Percentiles rank a stretch among this genome's conserved stretches.
Evolutionary conservation across 2,888 invertebrate species (phyloP).

Genomic region (Apamea anceps): DNA sequence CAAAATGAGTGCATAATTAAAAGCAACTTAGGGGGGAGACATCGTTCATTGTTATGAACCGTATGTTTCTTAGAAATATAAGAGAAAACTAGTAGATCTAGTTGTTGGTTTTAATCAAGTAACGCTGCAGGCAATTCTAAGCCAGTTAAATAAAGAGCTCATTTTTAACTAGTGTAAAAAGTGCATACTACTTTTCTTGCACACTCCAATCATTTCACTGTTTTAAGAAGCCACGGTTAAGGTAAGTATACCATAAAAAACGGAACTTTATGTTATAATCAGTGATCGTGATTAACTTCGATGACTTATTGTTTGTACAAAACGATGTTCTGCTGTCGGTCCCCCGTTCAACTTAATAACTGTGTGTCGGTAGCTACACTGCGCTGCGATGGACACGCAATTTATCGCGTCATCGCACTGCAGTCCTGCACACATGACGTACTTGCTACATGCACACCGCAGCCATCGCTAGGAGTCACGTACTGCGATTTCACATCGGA

Average conservation of each 20-base stretch:
- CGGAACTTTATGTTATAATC: background rate
- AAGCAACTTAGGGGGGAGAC: background rate
- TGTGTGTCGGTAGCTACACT: constrained; percentile 4
- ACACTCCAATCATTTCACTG: background rate
- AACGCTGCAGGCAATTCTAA: background rate
- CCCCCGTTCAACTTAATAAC: constrained; percentile 10
- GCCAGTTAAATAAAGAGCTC: fast-evolving
- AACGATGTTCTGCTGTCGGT: background rate
- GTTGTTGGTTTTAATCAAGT: background rate
- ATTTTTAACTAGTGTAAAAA: background rate
- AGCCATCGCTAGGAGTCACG: constrained; percentile 41
- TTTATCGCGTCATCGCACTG: constrained; percentile 57
- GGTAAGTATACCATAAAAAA: background rate
- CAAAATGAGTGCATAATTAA: constrained; percentile 22
- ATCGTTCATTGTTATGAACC: background rate
- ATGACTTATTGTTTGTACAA: constrained; percentile 1
- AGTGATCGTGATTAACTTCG: background rate
- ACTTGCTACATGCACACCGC: constrained; percentile 1
- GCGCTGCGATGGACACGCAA: constrained; percentile 55
- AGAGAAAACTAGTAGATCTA: background rate
- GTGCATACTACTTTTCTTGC: background rate
- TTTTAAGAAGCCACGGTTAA: background rate
- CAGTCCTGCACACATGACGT: too few relatives aligned
- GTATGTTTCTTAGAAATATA: background rate
- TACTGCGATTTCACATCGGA: constrained; percentile 48